These are phyloP conservation scores for Trissolcus brochymenae DNA, from an alignment of 2,888 invertebrate genomes.

Conservation along the genomic window DNA sequence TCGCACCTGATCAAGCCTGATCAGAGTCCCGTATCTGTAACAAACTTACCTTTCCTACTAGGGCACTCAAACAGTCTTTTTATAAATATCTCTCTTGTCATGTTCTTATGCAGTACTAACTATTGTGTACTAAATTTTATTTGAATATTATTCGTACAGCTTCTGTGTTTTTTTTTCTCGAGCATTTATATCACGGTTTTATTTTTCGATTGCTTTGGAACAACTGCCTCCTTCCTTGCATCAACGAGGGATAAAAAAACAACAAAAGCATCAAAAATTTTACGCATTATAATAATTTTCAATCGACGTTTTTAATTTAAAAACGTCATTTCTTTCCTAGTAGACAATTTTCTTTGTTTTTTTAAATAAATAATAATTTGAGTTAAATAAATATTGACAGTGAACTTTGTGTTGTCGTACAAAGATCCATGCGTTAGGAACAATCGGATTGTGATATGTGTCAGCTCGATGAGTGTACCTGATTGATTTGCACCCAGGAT, in stretches of 20 bases:
- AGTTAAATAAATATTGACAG: not conserved
- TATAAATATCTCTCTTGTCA: constrained; percentile 71
- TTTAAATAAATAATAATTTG: not conserved
- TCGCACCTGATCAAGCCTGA: too few relatives aligned
- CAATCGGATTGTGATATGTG: constrained; percentile 48
- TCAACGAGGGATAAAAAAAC: constrained; percentile 20
- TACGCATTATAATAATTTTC: too few relatives aligned
- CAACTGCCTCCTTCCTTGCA: constrained; percentile 20
- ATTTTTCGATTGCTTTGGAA: constrained; percentile 27
- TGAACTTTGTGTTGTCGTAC: not conserved
- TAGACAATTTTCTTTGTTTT: not conserved
- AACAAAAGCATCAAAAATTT: too few relatives aligned
- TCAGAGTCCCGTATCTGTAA: too few relatives aligned
- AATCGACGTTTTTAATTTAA: too few relatives aligned
- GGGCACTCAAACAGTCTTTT: constrained; percentile 71
- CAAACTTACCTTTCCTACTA: too few relatives aligned
- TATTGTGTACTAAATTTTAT: constrained; percentile 49
- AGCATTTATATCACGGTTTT: constrained; percentile 38
- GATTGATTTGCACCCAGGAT: constrained; percentile 27
- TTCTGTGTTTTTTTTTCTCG: constrained; percentile 26
- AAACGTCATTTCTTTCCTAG: too few relatives aligned
- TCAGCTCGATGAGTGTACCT: constrained; percentile 44
- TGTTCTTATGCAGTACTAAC: constrained; percentile 28
- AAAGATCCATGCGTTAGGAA: constrained; percentile 40
- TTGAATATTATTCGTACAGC: constrained; percentile 46